Conservation (phyloP, 2,888 invertebrate species). For the Embidobia sp. region DNA sequence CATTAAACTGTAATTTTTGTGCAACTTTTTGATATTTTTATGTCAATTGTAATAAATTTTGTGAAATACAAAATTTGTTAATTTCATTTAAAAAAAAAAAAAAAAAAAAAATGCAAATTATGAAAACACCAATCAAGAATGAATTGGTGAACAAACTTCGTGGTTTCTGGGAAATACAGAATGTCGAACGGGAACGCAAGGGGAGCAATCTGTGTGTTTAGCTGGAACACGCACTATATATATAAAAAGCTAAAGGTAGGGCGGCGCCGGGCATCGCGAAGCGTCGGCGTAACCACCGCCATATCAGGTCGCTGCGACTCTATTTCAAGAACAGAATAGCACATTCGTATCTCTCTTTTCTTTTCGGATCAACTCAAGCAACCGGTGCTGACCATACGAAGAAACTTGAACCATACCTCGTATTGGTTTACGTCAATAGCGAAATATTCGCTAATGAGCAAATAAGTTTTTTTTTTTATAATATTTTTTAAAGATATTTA, state of each 20-base stretch:
- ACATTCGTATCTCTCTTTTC: conserved; percentile 66
- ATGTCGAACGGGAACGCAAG: conserved; percentile 35
- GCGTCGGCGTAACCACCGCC: conserved; percentile 72
- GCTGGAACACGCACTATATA: conserved; percentile 62
- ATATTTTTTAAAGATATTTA: too few species aligned
- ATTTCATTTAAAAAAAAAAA: too few species aligned
- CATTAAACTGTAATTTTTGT: conserved; percentile 36
- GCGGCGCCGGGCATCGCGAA: conserved; percentile 67
- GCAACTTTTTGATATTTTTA: conserved; percentile 33
- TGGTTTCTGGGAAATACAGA: conserved; percentile 49
- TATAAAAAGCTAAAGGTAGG: conserved; percentile 73
- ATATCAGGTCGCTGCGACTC: conserved; percentile 77
- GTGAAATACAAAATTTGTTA: too few species aligned
- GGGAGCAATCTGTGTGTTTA: conserved; percentile 47
- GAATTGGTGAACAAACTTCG: conserved; percentile 44
- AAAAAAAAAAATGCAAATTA: too few species aligned
- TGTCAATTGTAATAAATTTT: conserved; percentile 29
- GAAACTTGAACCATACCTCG: conserved; percentile 31
- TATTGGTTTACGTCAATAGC: conserved; percentile 37
- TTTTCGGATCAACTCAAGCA: conserved; percentile 42
- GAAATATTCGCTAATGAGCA: conserved; percentile 5
- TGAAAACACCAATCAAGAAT: conserved; percentile 47
- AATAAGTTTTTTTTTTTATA: not conserved
- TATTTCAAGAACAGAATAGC: conserved; percentile 79
- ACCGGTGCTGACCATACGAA: conserved; percentile 54